A percentile compares a stretch with the other conserved stretches of the same genome.
Conservation (phyloP, 1,140 invertebrate species). For the Drosophila ohnishii region DNA sequence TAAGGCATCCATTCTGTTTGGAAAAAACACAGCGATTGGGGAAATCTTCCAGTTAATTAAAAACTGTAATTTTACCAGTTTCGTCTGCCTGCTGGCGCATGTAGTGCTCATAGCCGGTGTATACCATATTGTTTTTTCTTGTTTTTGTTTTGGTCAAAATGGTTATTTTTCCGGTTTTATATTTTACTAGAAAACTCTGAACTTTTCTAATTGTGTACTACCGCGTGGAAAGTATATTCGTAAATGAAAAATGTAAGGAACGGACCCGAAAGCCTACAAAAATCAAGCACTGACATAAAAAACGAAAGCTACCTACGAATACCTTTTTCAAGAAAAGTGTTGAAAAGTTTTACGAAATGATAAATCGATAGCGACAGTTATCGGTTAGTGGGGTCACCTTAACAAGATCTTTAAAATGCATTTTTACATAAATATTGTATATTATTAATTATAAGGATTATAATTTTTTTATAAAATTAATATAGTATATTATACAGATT, state of each 20-base stretch:
- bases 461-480: background rate
- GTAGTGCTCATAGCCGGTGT: constrained; percentile 27
- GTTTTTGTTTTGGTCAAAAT: background rate
- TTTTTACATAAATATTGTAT: too few species aligned
- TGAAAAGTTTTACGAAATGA: background rate
- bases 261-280: background rate
- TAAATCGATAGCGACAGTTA: background rate
- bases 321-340: background rate
- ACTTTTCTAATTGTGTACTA: constrained; percentile 23
- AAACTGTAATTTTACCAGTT: constrained; percentile 7
- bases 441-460: background rate
- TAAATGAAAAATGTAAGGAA: background rate
- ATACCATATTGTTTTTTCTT: constrained; percentile 31
- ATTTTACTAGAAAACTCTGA: constrained; percentile 30
- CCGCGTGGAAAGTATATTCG: constrained; percentile 35
- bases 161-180: constrained; percentile 15
- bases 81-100: constrained; percentile 14
- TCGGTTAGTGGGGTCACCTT: background rate
- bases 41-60: background rate
- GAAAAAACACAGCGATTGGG: too few species aligned
- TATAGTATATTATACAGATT: too few species aligned
- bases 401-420: background rate
- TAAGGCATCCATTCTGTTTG: constrained; percentile 24
- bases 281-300: constrained; percentile 6
- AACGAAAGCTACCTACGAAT: background rate